Evolutionary conservation across 2,797 vertebrate genomes (phyloP).

Genomic region (Catostomus latipinnis): DNA sequence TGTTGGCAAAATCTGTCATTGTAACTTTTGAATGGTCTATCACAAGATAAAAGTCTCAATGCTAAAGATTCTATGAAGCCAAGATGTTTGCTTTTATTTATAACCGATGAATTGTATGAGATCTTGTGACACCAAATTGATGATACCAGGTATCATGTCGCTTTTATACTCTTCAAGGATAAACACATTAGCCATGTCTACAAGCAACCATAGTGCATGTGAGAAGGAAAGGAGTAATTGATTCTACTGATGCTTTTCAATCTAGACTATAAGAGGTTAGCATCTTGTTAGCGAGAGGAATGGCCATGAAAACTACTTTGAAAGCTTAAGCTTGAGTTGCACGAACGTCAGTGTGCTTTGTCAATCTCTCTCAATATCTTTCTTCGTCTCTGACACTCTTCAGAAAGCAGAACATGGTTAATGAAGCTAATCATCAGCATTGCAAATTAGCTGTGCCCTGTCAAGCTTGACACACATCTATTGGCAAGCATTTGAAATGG

Average conservation of each 20-base stretch:
- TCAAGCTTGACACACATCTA: constrained; percentile 65
- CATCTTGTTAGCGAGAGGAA: background rate
- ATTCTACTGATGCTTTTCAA: constrained; percentile 23
- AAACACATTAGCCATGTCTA: constrained; percentile 8
- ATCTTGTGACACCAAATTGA: background rate
- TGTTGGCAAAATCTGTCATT: background rate
- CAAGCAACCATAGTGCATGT: background rate
- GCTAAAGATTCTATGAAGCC: background rate
- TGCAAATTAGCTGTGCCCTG: constrained; percentile 73
- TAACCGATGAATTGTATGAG: background rate
- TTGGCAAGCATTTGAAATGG: constrained; percentile 42
- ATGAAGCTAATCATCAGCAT: constrained; percentile 71
- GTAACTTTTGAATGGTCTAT: background rate
- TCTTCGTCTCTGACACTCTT: constrained; percentile 37
- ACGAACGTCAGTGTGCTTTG: constrained; percentile 15
- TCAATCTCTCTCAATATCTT: constrained; percentile 18
- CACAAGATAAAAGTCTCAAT: background rate
- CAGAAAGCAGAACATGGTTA: constrained; percentile 64
- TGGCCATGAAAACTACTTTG: background rate
- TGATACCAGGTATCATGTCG: background rate
- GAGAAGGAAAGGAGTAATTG: constrained; percentile 10
- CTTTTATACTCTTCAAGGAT: constrained; percentile 25
- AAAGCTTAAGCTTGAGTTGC: constrained; percentile 6
- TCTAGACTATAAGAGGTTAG: background rate
- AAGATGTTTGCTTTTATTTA: constrained; percentile 2